Evolutionary conservation across 1,140 invertebrate species (phyloP).

Genomic region (Araneus ventricosus): DNA sequence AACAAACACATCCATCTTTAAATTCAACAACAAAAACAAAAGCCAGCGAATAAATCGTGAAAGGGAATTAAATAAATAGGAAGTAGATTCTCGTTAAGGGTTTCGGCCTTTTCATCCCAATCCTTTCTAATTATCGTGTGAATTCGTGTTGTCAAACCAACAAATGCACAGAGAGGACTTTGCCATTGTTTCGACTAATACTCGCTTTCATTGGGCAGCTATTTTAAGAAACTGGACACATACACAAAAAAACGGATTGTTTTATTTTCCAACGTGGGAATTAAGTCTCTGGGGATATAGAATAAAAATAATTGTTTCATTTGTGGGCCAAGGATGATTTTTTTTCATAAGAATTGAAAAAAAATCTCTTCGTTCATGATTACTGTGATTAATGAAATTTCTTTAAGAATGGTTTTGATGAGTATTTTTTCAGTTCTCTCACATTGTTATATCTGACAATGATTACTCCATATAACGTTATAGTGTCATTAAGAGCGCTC

Average conservation of each 20-base stretch:
- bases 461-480: too few species aligned
- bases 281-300: neutral
- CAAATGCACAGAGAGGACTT: slow-evolving; percentile 21
- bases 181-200: slow-evolving; percentile 43
- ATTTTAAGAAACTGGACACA: slow-evolving; percentile 52
- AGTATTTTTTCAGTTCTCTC: too few species aligned
- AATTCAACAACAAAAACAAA: slow-evolving; percentile 34
- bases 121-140: slow-evolving; percentile 63
- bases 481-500: too few species aligned
- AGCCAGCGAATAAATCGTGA: slow-evolving; percentile 38
- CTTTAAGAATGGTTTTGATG: too few species aligned
- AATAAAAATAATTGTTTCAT: slow-evolving; percentile 12
- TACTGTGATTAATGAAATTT: too few species aligned
- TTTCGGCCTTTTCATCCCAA: slow-evolving; percentile 68
- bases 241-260: slow-evolving; percentile 13
- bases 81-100: slow-evolving; percentile 49
- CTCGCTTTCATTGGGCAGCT: slow-evolving; percentile 54
- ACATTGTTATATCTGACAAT: too few species aligned
- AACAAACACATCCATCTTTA: slow-evolving; percentile 5
- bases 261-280: slow-evolving; percentile 56
- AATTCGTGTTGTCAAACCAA: slow-evolving; percentile 41
- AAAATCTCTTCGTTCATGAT: too few species aligned
- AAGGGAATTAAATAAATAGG: slow-evolving; percentile 47
- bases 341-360: neutral
- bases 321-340: slow-evolving; percentile 2